phyloP scores from a whole-genome alignment of 2,797 vertebrate genomes.

The Tachyglossus aculeatus region DNA sequence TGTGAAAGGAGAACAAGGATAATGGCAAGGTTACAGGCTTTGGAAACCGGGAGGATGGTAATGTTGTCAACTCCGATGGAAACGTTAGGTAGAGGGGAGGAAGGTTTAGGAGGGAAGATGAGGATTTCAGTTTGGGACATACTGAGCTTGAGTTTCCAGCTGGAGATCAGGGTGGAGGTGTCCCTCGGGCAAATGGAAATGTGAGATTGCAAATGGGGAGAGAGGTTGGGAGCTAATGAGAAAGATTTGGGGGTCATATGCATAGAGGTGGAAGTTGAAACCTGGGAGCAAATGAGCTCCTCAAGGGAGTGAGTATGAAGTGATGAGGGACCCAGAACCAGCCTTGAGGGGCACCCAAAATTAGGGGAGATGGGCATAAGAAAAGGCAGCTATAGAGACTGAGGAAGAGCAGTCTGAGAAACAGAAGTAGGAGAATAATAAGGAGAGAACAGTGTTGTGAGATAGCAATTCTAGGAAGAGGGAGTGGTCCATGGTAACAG shows the following conservation, averaged over 20 bases:
- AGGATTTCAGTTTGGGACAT: background rate
- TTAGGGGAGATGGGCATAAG: background rate
- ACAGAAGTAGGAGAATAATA: too few relatives aligned
- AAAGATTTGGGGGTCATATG: background rate
- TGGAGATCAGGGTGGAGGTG: background rate
- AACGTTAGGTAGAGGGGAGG: background rate
- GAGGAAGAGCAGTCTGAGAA: too few relatives aligned
- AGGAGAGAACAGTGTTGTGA: too few relatives aligned
- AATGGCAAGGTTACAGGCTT: too few relatives aligned
- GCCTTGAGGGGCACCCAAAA: background rate
- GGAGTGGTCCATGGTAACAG: too few relatives aligned
- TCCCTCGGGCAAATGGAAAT: too few relatives aligned
- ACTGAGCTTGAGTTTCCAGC: background rate
- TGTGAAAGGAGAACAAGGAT: too few relatives aligned
- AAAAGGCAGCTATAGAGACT: background rate
- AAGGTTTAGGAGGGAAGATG: background rate
- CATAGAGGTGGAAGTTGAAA: background rate
- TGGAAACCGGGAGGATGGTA: background rate
- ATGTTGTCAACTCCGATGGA: too few relatives aligned
- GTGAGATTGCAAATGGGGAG: too few relatives aligned
- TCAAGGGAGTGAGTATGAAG: background rate
- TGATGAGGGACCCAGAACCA: too few relatives aligned
- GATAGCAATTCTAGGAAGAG: too few relatives aligned
- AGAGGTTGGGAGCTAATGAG: background rate
- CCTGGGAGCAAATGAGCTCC: background rate